Percentiles rank a stretch among this genome's conserved stretches.
These are phyloP conservation scores for Pangasius mekongensis DNA, from an alignment of 2,797 vertebrate genomes.

Conservation along the genomic window DNA sequence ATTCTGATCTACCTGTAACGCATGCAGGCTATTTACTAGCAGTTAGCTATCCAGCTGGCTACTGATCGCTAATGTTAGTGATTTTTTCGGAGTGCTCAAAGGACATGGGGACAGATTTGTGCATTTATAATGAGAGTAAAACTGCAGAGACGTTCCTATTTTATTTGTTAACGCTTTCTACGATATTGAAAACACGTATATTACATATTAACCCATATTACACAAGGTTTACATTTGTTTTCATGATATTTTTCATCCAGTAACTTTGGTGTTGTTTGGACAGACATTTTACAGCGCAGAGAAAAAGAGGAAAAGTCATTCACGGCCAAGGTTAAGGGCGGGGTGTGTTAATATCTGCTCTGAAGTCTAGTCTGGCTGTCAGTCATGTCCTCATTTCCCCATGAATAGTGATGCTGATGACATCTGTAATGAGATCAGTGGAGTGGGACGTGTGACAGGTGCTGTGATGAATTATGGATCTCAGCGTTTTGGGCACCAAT, in stretches of 20 bases:
- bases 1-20: not conserved
- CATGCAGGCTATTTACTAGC: not conserved
- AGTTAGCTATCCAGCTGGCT: not conserved
- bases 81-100: not conserved
- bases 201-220: not conserved
- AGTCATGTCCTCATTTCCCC: conserved; percentile 26
- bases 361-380: not conserved
- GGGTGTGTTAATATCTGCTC: not conserved
- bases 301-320: not conserved
- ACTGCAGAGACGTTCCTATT: not conserved
- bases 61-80: not conserved
- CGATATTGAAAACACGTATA: no score
- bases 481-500: not conserved
- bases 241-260: not conserved
- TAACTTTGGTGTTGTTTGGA: not conserved
- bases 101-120: not conserved
- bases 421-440: conserved; percentile 40
- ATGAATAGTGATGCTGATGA: conserved; percentile 44
- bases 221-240: not conserved
- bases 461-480: conserved; percentile 34
- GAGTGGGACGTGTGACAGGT: conserved; percentile 16
- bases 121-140: not conserved
- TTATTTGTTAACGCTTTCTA: not conserved
- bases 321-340: not conserved
- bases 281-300: not conserved